Percentiles rank a stretch among this genome's conserved stretches.
These are phyloP conservation scores for Sipha flava DNA, from an alignment of 1,140 invertebrate genomes.

Conservation along the genomic window DNA sequence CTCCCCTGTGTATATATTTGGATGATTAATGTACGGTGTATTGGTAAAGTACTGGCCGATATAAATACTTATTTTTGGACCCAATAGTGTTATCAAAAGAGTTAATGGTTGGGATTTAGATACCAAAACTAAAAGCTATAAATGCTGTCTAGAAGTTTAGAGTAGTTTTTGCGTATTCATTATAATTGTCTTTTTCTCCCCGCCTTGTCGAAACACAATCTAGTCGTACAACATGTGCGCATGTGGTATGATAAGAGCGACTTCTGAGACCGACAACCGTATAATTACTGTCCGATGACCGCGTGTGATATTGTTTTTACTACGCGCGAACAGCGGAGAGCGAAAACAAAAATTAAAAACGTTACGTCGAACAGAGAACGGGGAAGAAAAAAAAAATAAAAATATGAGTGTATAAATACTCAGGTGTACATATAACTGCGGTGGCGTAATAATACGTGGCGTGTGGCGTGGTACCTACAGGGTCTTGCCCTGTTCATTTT, in stretches of 20 bases:
- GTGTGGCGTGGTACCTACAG: background rate
- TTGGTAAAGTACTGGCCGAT: too few relatives aligned
- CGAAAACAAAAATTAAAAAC: background rate
- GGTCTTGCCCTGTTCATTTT: background rate
- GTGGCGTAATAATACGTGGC: too few relatives aligned
- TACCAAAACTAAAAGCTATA: too few relatives aligned
- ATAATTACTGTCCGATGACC: constrained; percentile 3
- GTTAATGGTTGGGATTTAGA: too few relatives aligned
- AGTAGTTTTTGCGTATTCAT: too few relatives aligned
- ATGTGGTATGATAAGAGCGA: background rate
- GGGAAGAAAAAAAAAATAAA: background rate
- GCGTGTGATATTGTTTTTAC: background rate
- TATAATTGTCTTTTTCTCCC: background rate
- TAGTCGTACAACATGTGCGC: background rate
- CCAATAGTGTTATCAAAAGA: too few relatives aligned
- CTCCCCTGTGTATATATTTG: too few relatives aligned
- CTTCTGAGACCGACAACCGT: background rate
- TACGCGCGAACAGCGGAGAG: too few relatives aligned
- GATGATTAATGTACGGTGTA: too few relatives aligned
- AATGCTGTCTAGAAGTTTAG: too few relatives aligned
- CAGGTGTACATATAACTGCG: background rate
- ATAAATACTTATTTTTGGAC: too few relatives aligned
- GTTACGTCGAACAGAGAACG: background rate
- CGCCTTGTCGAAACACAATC: background rate
- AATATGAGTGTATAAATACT: background rate